Percentiles rank a stretch among this genome's conserved stretches.
Conservation (phyloP, 2,888 invertebrate species). For the Oconnorella tubifera region DNA sequence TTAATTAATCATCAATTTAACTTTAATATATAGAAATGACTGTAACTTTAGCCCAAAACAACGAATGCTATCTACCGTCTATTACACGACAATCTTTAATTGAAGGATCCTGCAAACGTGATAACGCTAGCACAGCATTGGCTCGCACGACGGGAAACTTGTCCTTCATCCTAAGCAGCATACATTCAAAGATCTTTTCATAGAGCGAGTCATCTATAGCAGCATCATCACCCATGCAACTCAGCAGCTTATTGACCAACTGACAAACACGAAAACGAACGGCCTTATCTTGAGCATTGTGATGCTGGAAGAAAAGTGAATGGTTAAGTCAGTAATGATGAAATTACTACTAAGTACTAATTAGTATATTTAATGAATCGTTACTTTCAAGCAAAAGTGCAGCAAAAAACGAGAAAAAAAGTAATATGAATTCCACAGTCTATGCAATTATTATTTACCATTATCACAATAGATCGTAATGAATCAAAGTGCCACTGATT, state of each 20-base stretch:
- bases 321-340: no score
- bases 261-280: constrained; percentile 75
- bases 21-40: no score
- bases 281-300: constrained; percentile 58
- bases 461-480: no score
- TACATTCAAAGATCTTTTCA: constrained; percentile 68
- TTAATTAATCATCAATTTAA: no score
- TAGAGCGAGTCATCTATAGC: constrained; percentile 73
- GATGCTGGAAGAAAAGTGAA: no score
- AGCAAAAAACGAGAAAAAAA: neutral
- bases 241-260: constrained; percentile 71
- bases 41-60: neutral
- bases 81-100: constrained; percentile 74
- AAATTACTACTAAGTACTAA: no score
- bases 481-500: no score
- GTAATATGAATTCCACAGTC: neutral
- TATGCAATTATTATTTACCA: neutral
- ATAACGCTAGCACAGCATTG: constrained; percentile 74
- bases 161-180: constrained; percentile 68
- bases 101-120: constrained; percentile 74
- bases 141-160: constrained; percentile 71
- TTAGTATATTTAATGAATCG: no score
- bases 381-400: neutral
- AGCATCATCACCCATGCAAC: constrained; percentile 72
- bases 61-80: constrained; percentile 55